Conservation (phyloP, 2,797 vertebrate species). For the Morus bassanus region DNA sequence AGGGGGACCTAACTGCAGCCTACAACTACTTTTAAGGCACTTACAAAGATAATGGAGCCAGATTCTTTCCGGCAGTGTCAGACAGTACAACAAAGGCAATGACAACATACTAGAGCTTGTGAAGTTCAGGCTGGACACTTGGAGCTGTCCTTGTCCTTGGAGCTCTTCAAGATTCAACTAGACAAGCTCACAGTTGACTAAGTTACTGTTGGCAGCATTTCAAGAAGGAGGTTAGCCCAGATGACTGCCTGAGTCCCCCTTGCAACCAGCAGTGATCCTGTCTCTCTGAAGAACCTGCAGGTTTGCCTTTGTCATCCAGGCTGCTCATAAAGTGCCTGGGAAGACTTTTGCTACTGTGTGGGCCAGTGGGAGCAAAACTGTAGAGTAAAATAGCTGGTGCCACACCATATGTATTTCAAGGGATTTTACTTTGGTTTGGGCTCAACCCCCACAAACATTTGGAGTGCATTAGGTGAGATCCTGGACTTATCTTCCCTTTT, state of each 20-base stretch:
- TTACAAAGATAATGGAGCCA: background rate
- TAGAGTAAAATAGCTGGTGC: background rate
- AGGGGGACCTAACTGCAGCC: background rate
- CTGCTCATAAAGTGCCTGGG: background rate
- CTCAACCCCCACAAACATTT: background rate
- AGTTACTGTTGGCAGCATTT: background rate
- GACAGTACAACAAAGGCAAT: background rate
- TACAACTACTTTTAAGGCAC: background rate
- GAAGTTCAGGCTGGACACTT: background rate
- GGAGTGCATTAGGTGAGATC: background rate
- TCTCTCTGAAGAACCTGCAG: background rate
- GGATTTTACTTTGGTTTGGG: background rate
- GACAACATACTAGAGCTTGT: background rate
- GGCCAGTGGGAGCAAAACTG: background rate
- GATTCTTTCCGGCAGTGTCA: background rate
- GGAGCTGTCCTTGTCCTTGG: background rate
- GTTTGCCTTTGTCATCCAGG: background rate
- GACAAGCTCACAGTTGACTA: background rate
- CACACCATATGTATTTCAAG: background rate
- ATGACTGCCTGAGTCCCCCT: background rate
- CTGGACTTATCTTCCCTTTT: background rate
- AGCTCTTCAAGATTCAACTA: background rate
- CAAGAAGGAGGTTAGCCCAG: background rate
- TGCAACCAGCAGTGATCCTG: background rate
- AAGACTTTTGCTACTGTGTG: background rate